Evolutionary conservation across 2,113 vertebrate genomes (phyloP), one percentile per base, ranked within the genome.

Genomic region (Synodontis membranacea): DNA sequence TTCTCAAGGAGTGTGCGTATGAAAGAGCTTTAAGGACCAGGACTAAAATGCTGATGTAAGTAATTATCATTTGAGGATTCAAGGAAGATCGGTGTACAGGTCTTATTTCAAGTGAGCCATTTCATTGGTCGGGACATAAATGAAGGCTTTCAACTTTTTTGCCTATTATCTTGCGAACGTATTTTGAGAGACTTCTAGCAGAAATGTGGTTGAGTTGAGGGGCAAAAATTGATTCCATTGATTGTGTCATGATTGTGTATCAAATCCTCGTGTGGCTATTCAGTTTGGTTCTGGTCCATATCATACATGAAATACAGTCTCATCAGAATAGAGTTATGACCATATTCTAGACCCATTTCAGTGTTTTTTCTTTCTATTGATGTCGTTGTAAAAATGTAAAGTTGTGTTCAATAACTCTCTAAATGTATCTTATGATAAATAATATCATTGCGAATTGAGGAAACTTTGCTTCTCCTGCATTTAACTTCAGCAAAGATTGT

Each of bases 1-100:
- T 54, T 14, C 72, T 75, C 72, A 75, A 23, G 42, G n/a, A 75
- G 42, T 78, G 46, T 52, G 74, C 46, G 21, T 25, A 78, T 78
- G 50, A 52, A 79, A 79, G 48, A 23, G 31, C 23, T 31, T 79
- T 34, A 54, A 34, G n/a, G n/a, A 79, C 48, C 75, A 79, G 19
- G 31, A 79, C 48, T 54, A 50, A 79, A 54, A 37, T 79, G 76
- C n/a, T 79, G 76, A 79, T 79, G 76, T 23, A 7, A 31, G 76
- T 54, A 79, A 79, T 79, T 79, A 50, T 52, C 50, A 17, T 79
- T 79, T 79, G 31, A 79, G 75, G 48, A 42, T 79, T 54, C 48
- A 31, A 11, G 15, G 19, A 34, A 37, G 76, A 23, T 79, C 37
- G n/a, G n/a, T n/a, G 12, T 37, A 37, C n/a, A 37, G 50, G 17